Base-by-base conservation (phyloP, 2,113 vertebrate genomes). In the Spheniscus mendiculus region DNA sequence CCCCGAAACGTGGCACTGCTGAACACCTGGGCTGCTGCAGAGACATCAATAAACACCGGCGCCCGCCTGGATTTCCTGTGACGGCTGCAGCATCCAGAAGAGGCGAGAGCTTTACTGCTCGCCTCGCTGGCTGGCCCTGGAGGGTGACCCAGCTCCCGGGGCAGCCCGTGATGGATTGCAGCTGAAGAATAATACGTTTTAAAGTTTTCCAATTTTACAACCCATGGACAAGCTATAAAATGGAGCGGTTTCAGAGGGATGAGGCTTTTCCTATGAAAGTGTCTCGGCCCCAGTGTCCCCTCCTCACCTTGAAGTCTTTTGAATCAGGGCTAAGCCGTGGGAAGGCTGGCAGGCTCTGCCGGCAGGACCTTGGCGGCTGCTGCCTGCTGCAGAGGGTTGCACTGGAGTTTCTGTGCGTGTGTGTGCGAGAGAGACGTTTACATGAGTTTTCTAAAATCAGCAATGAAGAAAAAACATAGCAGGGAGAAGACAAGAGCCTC, bases 381-480 rank as follows among this genome's bases (percentile, higher is more conserved):
- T 34, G 71, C 83, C 77, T 63, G 92, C 93, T 92, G 91, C 87
- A 59, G 91, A 63, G 89, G 38, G 10, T 12, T 11, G 9, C 55
- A 5, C 36, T 13, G 23, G 52, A 38, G 27, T 26, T 38, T 30
- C 4, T 17, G 9, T 27, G n/a, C 22, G 27, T 21, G 63, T 47
- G 27, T 5, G 72, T 42, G 89, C 55, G 52, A 1, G 83, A 82
- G 93, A 93, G 90, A 93, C 10, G 21, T 96, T 94, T 87, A 87
- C 83, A 62, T 65, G 65, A 81, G 74, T 50, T 89, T 90, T 91
- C 95, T 96, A 71, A 50, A 71, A 85, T 76, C 91, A 89, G 90
- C 80, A 95, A 84, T 62, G 29, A 91, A 49, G 89, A 56, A 95
- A 81, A 55, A 92, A 85, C 84, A 92, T 42, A 72, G 95, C 91